phyloP scores from a whole-genome alignment of 2,888 invertebrate genomes.

The Archips xylosteana region DNA sequence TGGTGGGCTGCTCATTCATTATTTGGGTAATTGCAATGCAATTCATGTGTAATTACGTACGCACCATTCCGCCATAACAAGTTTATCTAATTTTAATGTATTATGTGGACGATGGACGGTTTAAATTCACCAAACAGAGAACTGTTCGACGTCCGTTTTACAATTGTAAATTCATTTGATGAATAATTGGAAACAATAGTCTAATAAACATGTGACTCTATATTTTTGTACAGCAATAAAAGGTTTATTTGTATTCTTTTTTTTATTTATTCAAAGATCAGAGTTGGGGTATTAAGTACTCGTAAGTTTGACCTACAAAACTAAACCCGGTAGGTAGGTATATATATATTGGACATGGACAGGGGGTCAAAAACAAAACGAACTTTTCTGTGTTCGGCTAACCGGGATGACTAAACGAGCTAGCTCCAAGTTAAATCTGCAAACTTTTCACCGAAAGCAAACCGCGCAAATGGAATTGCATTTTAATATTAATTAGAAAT shows the following conservation, averaged over 20 bases:
- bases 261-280: background rate
- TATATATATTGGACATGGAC: background rate
- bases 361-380: background rate
- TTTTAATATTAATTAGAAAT: conserved; percentile 65
- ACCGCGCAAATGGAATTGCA: conserved; percentile 53
- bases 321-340: too few relatives aligned
- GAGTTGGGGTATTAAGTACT: too few relatives aligned
- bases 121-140: background rate
- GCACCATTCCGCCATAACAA: conserved; percentile 49
- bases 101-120: background rate
- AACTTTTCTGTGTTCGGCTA: background rate
- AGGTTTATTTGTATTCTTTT: background rate
- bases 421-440: background rate
- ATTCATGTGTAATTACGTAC: conserved; percentile 59
- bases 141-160: background rate
- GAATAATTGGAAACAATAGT: background rate
- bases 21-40: conserved; percentile 60
- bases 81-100: background rate
- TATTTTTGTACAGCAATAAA: background rate
- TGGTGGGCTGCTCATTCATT: conserved; percentile 56
- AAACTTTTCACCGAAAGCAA: conserved; percentile 49
- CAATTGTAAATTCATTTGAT: conserved; percentile 7
- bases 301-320: too few relatives aligned
- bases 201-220: background rate
- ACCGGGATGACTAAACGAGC: background rate